These are phyloP conservation scores for Thalassarche chlororhynchos DNA, from an alignment of 2,113 vertebrate genomes.

Conservation along the genomic window DNA sequence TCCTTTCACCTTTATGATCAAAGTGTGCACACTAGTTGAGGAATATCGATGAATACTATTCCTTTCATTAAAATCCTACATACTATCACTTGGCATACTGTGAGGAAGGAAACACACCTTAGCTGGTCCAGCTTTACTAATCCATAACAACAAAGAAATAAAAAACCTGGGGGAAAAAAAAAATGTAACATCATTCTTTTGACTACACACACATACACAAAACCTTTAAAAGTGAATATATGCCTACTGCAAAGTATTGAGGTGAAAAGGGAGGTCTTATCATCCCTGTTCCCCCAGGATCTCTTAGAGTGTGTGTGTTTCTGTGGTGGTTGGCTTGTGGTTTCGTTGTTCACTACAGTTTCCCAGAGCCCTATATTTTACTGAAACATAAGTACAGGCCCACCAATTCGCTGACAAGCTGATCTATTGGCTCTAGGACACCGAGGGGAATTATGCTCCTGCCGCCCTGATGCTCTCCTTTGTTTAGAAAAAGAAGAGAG, in stretches of 20 bases:
- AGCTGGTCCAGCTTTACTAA: background rate
- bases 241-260: background rate
- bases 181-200: background rate
- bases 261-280: background rate
- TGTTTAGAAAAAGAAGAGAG: conserved; percentile 78
- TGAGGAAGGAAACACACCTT: background rate
- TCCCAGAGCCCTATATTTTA: conserved; percentile 42
- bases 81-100: background rate
- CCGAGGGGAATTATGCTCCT: conserved; percentile 75
- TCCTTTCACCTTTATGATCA: background rate
- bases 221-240: background rate
- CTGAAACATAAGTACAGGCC: conserved; percentile 47
- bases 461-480: conserved; percentile 78
- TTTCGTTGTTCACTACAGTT: conserved; percentile 17
- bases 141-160: background rate
- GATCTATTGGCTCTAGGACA: conserved; percentile 74
- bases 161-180: background rate
- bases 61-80: background rate
- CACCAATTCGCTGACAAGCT: conserved; percentile 72
- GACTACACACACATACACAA: background rate
- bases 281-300: background rate
- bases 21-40: fast-evolving
- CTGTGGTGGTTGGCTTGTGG: conserved; percentile 16
- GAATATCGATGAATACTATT: background rate
- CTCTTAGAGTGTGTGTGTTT: background rate